These are phyloP conservation scores for Hassar affinis DNA, from an alignment of 2,113 vertebrate genomes.

Conservation along the genomic window DNA sequence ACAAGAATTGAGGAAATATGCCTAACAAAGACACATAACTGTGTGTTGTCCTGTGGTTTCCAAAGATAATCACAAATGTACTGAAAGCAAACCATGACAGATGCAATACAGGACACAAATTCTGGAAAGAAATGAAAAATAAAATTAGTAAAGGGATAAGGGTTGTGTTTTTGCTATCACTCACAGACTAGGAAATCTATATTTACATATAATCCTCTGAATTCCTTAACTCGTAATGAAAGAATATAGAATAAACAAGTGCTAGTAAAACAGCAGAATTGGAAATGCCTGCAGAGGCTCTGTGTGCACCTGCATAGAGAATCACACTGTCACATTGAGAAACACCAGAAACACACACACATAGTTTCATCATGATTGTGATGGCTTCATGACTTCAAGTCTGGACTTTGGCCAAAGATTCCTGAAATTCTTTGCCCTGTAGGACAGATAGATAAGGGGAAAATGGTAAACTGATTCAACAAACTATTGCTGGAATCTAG, in stretches of 20 bases:
- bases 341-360: background rate
- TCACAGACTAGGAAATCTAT: background rate
- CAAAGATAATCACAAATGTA: background rate
- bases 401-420: background rate
- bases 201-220: background rate
- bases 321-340: background rate
- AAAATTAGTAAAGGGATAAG: background rate
- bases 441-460: background rate
- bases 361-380: background rate
- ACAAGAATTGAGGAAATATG: background rate
- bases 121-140: background rate
- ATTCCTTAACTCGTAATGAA: background rate
- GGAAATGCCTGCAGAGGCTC: background rate
- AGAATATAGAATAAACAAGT: background rate
- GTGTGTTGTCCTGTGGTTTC: background rate
- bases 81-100: background rate
- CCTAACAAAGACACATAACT: background rate
- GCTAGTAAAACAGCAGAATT: background rate
- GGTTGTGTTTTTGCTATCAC: background rate
- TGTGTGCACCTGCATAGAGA: background rate
- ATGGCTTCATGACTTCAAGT: background rate
- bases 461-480: background rate
- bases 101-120: background rate
- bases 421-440: background rate
- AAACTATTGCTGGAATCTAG: background rate